These are phyloP conservation scores for Acridotheres tristis DNA, from an alignment of 2,797 vertebrate genomes.

Conservation along the genomic window DNA sequence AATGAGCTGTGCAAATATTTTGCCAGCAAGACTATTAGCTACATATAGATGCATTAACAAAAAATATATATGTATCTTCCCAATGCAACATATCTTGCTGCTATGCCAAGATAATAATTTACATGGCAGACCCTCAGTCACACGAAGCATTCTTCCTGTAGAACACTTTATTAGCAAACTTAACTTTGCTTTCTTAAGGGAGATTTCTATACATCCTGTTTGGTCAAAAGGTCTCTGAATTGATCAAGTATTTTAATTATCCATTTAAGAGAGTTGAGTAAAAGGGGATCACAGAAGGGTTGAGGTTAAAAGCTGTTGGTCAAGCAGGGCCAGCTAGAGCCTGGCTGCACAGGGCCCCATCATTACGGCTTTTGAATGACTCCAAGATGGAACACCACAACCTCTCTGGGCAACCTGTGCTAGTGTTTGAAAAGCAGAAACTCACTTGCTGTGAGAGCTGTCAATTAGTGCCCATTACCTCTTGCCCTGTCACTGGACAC, in stretches of 20 bases:
- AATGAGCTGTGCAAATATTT: not conserved
- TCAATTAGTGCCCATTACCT: not conserved
- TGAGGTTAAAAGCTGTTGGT: not conserved
- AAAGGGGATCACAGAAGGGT: not conserved
- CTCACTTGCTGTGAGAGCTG: not conserved
- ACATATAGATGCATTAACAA: not conserved
- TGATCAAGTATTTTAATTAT: not conserved
- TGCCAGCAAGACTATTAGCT: not conserved
- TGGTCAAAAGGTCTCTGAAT: not conserved
- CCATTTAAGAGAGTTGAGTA: not conserved
- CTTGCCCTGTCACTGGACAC: not conserved
- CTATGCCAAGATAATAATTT: not conserved
- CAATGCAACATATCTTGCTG: not conserved
- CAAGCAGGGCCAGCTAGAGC: not conserved
- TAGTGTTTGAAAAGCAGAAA: not conserved
- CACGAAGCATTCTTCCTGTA: not conserved
- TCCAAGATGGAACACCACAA: not conserved
- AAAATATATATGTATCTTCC: not conserved
- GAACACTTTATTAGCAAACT: not conserved
- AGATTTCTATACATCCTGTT: not conserved
- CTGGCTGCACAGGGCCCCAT: not conserved
- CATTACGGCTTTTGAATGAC: not conserved
- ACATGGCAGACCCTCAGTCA: not conserved
- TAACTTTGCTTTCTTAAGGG: not conserved
- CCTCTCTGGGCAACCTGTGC: not conserved